Percentiles rank a stretch among this genome's conserved stretches.
Conservation (phyloP, 2,888 invertebrate genomes). For the Epistrophella euchroma region DNA sequence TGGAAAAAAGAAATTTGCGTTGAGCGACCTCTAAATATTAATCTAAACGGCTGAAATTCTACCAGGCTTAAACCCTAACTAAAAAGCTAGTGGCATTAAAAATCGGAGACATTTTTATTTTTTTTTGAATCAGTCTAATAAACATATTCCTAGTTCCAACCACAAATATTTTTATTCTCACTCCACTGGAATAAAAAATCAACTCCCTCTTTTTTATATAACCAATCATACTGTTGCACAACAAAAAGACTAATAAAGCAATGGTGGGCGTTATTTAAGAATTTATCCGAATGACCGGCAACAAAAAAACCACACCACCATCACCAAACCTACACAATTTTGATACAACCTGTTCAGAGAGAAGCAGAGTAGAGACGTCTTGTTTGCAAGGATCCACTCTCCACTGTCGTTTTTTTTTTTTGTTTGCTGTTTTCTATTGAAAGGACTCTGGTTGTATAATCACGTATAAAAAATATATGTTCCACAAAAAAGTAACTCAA, state of each 20-base stretch:
- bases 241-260: constrained; percentile 46
- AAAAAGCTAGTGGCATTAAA: too few species aligned
- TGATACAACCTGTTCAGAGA: constrained; percentile 3
- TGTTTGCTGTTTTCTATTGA: neutral
- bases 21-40: too few species aligned
- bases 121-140: too few species aligned
- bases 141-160: neutral
- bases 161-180: constrained; percentile 5
- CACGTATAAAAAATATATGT: constrained; percentile 2
- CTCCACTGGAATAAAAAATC: constrained; percentile 4
- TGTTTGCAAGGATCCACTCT: constrained; percentile 54
- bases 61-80: too few species aligned
- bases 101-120: too few species aligned
- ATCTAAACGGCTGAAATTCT: too few species aligned
- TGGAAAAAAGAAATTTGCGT: too few species aligned
- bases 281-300: constrained; percentile 21
- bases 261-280: constrained; percentile 59
- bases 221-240: constrained; percentile 46
- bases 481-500: constrained; percentile 55
- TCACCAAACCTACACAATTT: constrained; percentile 30
- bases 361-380: neutral
- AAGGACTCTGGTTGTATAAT: constrained; percentile 24
- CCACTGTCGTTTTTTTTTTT: constrained; percentile 2
- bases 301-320: constrained; percentile 3
- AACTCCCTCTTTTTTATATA: constrained; percentile 17